phyloP scores from a whole-genome alignment of 2,888 invertebrate genomes.

The Matsumyia berberina region DNA sequence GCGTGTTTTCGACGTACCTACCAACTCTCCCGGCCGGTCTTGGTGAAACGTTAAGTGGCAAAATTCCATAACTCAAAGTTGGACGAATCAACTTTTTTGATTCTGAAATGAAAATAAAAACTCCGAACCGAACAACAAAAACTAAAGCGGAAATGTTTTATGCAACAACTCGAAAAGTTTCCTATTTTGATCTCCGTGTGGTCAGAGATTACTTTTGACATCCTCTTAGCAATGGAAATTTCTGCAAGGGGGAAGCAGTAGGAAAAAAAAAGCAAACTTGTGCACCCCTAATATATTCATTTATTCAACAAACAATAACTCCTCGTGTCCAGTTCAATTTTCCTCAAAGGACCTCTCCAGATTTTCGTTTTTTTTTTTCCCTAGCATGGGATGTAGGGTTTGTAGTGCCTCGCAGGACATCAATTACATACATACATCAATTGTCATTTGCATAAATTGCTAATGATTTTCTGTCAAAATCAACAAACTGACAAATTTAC shows the following conservation, averaged over 20 bases:
- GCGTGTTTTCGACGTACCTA: background rate
- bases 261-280: background rate
- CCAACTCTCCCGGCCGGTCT: background rate
- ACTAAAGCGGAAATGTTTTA: slow-evolving; percentile 14
- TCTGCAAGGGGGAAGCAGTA: background rate
- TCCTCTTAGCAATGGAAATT: background rate
- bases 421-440: slow-evolving; percentile 48
- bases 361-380: background rate
- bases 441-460: slow-evolving; percentile 58
- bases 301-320: slow-evolving; percentile 49
- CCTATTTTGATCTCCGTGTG: slow-evolving; percentile 16
- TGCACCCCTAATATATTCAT: slow-evolving; percentile 34
- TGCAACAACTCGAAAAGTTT: slow-evolving; percentile 40
- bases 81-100: slow-evolving; percentile 1
- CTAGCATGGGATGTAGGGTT: background rate
- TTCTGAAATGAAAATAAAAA: slow-evolving; percentile 10
- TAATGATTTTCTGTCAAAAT: slow-evolving; percentile 62
- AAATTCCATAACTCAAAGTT: slow-evolving; percentile 25
- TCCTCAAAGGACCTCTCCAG: background rate
- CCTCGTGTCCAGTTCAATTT: slow-evolving; percentile 29
- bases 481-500: slow-evolving; percentile 61
- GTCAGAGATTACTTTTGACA: slow-evolving; percentile 8
- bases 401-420: slow-evolving; percentile 5
- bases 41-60: background rate
- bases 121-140: slow-evolving; percentile 20